These are phyloP conservation scores for Zelleria hepariella DNA, from an alignment of 2,888 invertebrate genomes.

Conservation along the genomic window DNA sequence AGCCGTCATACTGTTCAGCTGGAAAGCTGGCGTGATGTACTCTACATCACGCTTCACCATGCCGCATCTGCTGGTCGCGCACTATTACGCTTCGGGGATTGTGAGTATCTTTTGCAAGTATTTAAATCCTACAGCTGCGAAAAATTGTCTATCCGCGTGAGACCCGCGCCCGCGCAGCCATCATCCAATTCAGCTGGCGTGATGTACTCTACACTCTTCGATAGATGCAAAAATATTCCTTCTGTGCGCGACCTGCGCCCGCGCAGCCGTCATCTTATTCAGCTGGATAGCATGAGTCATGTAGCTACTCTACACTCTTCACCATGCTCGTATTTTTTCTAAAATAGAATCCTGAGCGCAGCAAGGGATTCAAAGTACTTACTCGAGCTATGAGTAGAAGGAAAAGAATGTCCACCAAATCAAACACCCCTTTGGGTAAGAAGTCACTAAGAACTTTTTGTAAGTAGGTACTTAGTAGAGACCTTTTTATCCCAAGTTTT, in stretches of 20 bases:
- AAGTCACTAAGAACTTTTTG: no score
- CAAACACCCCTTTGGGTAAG: no score
- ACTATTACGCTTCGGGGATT: conserved; percentile 92
- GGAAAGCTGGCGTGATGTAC: conserved; percentile 97
- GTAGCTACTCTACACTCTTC: conserved; percentile 97
- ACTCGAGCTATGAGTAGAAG: no score
- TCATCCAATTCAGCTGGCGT: conserved; percentile 93
- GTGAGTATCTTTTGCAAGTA: conserved; percentile 72
- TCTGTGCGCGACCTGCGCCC: conserved; percentile 84
- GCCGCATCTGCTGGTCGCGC: conserved; percentile 94
- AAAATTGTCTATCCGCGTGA: conserved; percentile 78
- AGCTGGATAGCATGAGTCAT: conserved; percentile 96
- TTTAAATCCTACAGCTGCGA: no score
- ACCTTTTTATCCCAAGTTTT: no score
- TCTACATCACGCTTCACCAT: conserved; percentile 97
- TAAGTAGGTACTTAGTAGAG: no score
- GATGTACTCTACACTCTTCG: conserved; percentile 97
- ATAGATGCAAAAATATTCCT: conserved; percentile 91
- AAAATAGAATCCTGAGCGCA: no score
- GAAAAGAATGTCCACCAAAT: no score
- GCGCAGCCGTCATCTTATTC: conserved; percentile 85
- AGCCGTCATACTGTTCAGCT: conserved; percentile 90
- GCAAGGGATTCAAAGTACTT: no score
- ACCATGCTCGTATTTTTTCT: no score
- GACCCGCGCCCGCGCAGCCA: conserved; percentile 83